Percentiles rank a stretch among this genome's conserved stretches.
These are phyloP conservation scores for Drosophila rubida DNA, from an alignment of 2,888 invertebrate genomes.

Conservation along the genomic window DNA sequence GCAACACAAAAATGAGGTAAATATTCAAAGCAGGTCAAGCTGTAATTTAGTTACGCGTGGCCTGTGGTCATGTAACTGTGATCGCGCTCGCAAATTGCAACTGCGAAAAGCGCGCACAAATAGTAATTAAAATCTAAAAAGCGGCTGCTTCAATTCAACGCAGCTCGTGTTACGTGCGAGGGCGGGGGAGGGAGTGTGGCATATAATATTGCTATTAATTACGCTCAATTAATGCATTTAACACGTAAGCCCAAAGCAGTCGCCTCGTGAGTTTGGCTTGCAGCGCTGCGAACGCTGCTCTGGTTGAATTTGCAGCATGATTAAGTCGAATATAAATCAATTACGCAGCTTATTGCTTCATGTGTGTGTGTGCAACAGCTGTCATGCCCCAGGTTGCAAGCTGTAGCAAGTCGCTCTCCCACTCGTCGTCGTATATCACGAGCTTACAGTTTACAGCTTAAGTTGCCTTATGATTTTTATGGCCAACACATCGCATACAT, in stretches of 20 bases:
- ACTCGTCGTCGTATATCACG: neutral
- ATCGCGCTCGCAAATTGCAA: neutral
- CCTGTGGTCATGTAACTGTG: neutral
- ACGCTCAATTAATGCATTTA: conserved; percentile 58
- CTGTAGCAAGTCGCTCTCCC: neutral
- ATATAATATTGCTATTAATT: conserved; percentile 54
- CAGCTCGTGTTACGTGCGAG: neutral
- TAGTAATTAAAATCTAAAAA: neutral
- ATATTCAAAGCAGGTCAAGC: neutral
- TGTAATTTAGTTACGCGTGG: neutral
- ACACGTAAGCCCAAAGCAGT: conserved; percentile 3
- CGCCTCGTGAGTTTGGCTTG: neutral
- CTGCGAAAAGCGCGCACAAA: neutral
- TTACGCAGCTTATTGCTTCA: conserved; percentile 51
- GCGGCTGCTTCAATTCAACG: neutral
- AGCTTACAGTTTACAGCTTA: conserved; percentile 25
- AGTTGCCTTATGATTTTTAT: conserved; percentile 46
- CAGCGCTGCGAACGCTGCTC: neutral
- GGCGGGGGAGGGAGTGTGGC: too few species aligned
- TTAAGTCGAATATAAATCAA: conserved; percentile 70
- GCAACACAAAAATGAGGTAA: neutral
- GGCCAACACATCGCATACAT: conserved; percentile 23
- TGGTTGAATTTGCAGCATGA: conserved; percentile 43
- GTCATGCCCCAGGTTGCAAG: conserved; percentile 1
- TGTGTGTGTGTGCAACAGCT: conserved; percentile 22